Evolutionary conservation across 2,797 vertebrate genomes (phyloP), one percentile per base, ranked within the genome.

Genomic region (Natrix natrix): DNA sequence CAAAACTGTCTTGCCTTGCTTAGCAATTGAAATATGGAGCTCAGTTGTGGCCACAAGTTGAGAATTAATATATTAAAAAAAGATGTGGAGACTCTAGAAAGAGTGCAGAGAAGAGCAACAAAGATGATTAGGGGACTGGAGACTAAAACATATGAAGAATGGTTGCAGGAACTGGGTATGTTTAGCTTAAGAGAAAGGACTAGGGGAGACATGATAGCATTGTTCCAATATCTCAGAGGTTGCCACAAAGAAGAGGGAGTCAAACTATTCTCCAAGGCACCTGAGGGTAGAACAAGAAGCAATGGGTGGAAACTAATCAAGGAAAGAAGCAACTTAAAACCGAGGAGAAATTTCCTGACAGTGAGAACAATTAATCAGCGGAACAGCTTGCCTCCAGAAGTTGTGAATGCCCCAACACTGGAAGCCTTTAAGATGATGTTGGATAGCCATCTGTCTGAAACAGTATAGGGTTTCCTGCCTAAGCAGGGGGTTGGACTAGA

Each of bases 151-250:
- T 0, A 52, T 0, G 5, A 86, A 22, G 20, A 86, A 86, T 0
- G 0, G 0, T n/a, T n/a, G 63, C 1, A 11, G 1, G 28, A 66
- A n/a, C 5, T n/a, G 28, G 12, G 12, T n/a, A 2, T 66, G 63
- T 66, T 20, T 59, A 13, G 61, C n/a, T 66, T n/a, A 0, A 66
- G 28, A 66, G n/a, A 5, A 66, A n/a, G 12, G 28, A n/a, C 5
- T 0, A 66, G 28, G 1, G 61, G 11, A 48, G 48, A 48, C 48
- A 48, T 48, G 48, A 48, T n/a, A n/a, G 63, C 12, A 66, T 5
- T 2, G 0, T 69, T 69, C 13, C 63, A 32, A 32, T n/a, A 69
- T 32, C 0, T 66, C 1, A 16, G 13, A 13, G 13, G 12, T 0
- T 69, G 63, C 63, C 63, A 0, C 63, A 69, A 69, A 69, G 28